phyloP scores from a whole-genome alignment of 2,888 invertebrate species.

The Agriotes lineatus region DNA sequence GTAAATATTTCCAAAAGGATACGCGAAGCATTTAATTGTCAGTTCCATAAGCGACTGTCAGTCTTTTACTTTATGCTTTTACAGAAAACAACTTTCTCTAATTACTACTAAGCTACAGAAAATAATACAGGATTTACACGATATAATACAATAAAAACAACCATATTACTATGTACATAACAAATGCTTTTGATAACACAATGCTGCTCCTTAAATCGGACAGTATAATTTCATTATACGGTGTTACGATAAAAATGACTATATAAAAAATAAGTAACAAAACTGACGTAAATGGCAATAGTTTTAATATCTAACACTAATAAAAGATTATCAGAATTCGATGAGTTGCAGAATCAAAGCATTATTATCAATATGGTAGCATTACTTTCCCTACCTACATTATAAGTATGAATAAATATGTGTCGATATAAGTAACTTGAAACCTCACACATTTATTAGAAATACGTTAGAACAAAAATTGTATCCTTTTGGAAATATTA shows the following conservation, averaged over 20 bases:
- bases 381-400: no score
- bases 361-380: no score
- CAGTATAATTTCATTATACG: no score
- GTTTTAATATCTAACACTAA: no score
- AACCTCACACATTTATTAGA: background rate
- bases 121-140: conserved; percentile 5
- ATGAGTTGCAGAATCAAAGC: no score
- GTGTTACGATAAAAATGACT: no score
- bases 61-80: conserved; percentile 5
- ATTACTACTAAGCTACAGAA: background rate
- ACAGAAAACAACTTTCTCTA: background rate
- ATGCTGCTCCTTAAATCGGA: background rate
- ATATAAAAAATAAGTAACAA: no score
- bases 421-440: background rate
- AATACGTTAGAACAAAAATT: no score
- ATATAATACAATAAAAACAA: background rate
- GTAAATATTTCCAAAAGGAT: conserved; percentile 40
- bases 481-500: conserved; percentile 25
- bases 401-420: no score
- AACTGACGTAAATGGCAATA: no score
- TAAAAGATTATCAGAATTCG: background rate
- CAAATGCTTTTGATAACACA: conserved; percentile 3
- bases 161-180: conserved; percentile 4
- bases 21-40: conserved; percentile 11
- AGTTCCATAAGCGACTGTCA: conserved; percentile 21